These are phyloP conservation scores for Brachionus manjavacas DNA, from an alignment of 1,140 invertebrate genomes.

Conservation along the genomic window DNA sequence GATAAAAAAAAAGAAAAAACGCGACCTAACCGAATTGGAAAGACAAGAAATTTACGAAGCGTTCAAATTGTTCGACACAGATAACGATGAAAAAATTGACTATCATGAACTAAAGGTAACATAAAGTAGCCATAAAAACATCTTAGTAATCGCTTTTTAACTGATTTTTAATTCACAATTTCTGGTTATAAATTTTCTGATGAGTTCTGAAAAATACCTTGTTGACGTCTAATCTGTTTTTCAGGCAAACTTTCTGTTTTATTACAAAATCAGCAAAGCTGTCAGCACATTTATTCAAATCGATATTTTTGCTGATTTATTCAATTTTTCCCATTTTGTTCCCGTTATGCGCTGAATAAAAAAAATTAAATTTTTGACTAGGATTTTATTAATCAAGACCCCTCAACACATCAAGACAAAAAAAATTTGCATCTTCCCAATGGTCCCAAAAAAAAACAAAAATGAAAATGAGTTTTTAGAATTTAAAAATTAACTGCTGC, in stretches of 20 bases:
- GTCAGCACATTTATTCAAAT: neutral
- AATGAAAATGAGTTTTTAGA: neutral
- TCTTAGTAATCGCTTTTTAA: neutral
- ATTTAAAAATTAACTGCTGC: neutral
- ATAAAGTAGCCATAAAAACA: no score
- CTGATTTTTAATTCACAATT: neutral
- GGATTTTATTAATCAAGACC: no score
- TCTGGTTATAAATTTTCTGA: neutral
- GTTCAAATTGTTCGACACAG: conserved; percentile 58
- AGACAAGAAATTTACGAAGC: conserved; percentile 58
- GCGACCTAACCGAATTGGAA: conserved; percentile 56
- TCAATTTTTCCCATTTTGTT: neutral
- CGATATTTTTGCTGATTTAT: neutral
- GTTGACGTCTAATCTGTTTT: neutral
- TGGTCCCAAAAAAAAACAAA: neutral
- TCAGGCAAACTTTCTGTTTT: neutral
- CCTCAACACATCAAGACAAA: no score
- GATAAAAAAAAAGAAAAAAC: conserved; percentile 49
- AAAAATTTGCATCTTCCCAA: neutral
- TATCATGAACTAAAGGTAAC: conserved; percentile 58
- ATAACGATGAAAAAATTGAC: conserved; percentile 57
- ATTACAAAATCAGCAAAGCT: neutral
- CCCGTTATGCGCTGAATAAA: neutral
- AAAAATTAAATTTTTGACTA: neutral
- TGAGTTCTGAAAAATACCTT: neutral